Evolutionary conservation across 2,797 vertebrate species (phyloP).

Genomic region (Rhinella marina): DNA sequence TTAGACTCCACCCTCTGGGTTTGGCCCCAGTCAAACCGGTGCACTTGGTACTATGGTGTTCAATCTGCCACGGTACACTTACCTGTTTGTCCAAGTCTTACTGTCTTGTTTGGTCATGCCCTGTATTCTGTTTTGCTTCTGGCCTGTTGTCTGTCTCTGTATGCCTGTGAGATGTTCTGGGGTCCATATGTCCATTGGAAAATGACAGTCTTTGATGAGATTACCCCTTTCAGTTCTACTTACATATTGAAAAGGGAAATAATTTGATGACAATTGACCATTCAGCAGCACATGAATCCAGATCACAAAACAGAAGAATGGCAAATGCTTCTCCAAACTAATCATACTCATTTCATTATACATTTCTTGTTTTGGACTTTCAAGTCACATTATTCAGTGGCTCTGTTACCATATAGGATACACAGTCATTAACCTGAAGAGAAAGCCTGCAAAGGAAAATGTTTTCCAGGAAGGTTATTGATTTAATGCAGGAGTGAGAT

Average conservation of each 20-base stretch:
- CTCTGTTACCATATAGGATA: conserved; percentile 33
- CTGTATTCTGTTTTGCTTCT: too few species aligned
- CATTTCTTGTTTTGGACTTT: conserved; percentile 3
- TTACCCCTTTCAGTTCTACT: not conserved
- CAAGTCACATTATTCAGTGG: not conserved
- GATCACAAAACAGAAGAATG: not conserved
- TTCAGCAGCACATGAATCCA: not conserved
- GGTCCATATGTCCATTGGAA: too few species aligned
- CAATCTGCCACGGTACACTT: too few species aligned
- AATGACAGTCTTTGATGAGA: too few species aligned
- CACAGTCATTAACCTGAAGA: conserved; percentile 33
- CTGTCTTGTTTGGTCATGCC: too few species aligned
- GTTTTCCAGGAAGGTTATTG: conserved; percentile 55
- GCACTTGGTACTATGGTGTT: too few species aligned
- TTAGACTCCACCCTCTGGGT: too few species aligned
- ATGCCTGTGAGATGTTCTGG: too few species aligned
- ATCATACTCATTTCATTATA: conserved; percentile 1
- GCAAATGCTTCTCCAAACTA: not conserved
- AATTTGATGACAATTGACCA: not conserved
- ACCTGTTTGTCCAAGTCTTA: too few species aligned
- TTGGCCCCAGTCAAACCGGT: too few species aligned
- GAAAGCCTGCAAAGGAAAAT: conserved; percentile 24
- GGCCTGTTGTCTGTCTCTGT: too few species aligned
- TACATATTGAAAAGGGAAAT: not conserved
- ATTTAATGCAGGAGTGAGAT: conserved; percentile 50